Evolutionary conservation across 2,888 invertebrate species (phyloP).

Genomic region (Lithophane socia): DNA sequence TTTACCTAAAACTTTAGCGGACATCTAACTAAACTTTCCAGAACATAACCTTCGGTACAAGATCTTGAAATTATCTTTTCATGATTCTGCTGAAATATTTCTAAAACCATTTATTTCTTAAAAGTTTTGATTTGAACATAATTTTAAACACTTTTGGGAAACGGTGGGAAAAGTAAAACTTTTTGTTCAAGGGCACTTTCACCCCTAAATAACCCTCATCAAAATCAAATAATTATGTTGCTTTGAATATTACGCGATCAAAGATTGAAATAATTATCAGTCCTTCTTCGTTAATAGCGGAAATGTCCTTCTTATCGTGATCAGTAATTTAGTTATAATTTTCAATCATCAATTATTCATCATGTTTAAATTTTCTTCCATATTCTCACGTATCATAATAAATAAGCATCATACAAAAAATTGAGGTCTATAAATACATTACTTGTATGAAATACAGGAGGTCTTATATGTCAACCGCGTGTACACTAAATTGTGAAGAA

Average conservation of each 20-base stretch:
- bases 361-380: background rate
- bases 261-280: slow-evolving; percentile 33
- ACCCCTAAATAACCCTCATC: slow-evolving; percentile 44
- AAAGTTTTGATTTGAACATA: slow-evolving; percentile 34
- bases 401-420: no score
- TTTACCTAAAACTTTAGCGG: background rate
- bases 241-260: slow-evolving; percentile 28
- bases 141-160: slow-evolving; percentile 21
- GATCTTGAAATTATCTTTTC: slow-evolving; percentile 29
- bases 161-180: slow-evolving; percentile 6
- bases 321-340: background rate
- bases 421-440: no score
- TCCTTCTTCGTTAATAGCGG: slow-evolving; percentile 4
- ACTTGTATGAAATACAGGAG: no score
- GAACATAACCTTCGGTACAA: slow-evolving; percentile 4
- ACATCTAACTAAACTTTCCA: slow-evolving; percentile 1
- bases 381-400: background rate
- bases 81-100: slow-evolving; percentile 23
- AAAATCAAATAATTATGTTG: slow-evolving; percentile 52
- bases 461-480: no score
- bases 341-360: no score
- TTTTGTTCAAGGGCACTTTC: slow-evolving; percentile 31
- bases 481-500: background rate
- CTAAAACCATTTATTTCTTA: slow-evolving; percentile 33
- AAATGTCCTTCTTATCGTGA: slow-evolving; percentile 1